Conservation (phyloP, 2,888 invertebrate genomes). For the Drosophila rellima region DNA sequence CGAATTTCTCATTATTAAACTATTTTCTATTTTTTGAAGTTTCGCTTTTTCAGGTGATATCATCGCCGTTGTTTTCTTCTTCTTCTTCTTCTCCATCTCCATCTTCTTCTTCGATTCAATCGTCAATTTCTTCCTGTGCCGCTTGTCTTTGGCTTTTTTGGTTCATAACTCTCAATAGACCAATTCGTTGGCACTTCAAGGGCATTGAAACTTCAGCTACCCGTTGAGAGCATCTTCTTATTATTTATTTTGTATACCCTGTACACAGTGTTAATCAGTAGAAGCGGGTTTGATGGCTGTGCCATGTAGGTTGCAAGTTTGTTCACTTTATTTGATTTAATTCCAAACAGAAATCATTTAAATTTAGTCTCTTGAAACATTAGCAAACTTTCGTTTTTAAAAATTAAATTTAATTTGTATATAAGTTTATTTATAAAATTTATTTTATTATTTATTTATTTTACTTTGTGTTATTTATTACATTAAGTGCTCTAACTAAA, state of each 20-base stretch:
- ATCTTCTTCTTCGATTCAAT: neutral
- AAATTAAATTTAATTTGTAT: too few species aligned
- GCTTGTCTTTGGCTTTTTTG: constrained; percentile 6
- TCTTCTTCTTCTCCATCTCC: neutral
- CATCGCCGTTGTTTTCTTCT: neutral
- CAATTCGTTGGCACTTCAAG: constrained; percentile 36
- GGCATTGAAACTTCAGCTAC: constrained; percentile 51
- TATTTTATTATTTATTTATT: too few species aligned
- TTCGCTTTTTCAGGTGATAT: constrained; percentile 2
- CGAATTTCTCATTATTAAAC: constrained; percentile 4
- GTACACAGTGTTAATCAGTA: neutral
- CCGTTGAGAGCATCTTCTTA: constrained; percentile 27
- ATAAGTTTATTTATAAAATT: too few species aligned
- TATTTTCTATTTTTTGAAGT: constrained; percentile 1
- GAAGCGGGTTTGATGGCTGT: too few species aligned
- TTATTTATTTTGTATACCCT: constrained; percentile 16
- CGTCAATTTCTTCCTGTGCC: constrained; percentile 2
- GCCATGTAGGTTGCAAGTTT: too few species aligned
- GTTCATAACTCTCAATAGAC: constrained; percentile 9
- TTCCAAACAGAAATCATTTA: too few species aligned
- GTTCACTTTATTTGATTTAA: too few species aligned
- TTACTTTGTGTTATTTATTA: too few species aligned
- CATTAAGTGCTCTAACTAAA: too few species aligned
- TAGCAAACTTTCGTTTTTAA: too few species aligned
- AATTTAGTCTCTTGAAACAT: too few species aligned